These are phyloP conservation scores for Sebastes dallii DNA, from an alignment of 2,797 vertebrate genomes.

Conservation along the genomic window DNA sequence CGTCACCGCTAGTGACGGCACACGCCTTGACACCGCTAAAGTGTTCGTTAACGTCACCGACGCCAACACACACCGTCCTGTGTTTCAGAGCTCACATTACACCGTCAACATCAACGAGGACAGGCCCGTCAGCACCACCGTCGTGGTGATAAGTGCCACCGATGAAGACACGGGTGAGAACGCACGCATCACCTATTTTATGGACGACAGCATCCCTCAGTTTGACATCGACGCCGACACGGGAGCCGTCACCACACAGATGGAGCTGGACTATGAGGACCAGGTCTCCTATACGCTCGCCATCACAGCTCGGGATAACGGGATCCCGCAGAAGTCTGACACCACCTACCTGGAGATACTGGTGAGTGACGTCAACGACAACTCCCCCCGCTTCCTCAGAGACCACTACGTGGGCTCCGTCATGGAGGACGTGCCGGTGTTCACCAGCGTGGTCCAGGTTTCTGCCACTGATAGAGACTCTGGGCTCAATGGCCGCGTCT, in stretches of 20 bases:
- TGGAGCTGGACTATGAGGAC: constrained; percentile 96
- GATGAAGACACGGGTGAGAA: constrained; percentile 97
- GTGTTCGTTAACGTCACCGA: constrained; percentile 94
- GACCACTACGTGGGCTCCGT: constrained; percentile 91
- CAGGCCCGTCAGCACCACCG: constrained; percentile 87
- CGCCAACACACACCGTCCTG: constrained; percentile 95
- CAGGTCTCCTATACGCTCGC: constrained; percentile 96
- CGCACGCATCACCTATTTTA: constrained; percentile 93
- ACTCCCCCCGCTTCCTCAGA: constrained; percentile 90
- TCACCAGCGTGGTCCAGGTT: constrained; percentile 94
- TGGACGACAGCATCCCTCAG: constrained; percentile 98
- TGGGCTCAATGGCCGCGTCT: constrained; percentile 91
- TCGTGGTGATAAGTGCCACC: constrained; percentile 94
- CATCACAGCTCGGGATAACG: constrained; percentile 94
- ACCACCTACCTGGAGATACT: constrained; percentile 97
- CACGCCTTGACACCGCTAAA: constrained; percentile 87
- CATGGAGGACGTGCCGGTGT: constrained; percentile 93
- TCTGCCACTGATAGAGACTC: constrained; percentile 94
- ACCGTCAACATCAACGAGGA: constrained; percentile 94
- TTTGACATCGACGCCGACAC: constrained; percentile 90
- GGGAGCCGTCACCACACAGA: constrained; percentile 92
- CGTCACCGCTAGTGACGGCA: constrained; percentile 91
- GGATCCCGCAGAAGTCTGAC: constrained; percentile 97
- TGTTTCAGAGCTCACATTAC: constrained; percentile 98
- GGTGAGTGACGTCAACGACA: constrained; percentile 96